Evolutionary conservation across 2,113 vertebrate genomes (phyloP).

Genomic region (Rynchops niger): DNA sequence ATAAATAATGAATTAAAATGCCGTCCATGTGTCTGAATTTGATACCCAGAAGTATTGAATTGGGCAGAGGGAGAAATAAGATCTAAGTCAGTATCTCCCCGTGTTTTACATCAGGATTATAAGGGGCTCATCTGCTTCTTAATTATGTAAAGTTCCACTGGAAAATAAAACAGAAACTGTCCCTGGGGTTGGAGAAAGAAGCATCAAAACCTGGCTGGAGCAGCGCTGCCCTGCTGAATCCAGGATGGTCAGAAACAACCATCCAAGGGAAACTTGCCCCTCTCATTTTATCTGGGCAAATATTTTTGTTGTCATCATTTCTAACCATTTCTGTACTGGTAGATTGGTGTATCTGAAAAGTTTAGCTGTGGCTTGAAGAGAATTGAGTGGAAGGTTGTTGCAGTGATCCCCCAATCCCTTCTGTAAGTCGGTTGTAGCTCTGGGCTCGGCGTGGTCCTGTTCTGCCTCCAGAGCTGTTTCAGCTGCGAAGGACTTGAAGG

Average conservation of each 20-base stretch:
- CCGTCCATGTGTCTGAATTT: not conserved
- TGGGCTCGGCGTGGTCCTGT: not conserved
- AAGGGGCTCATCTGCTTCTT: not conserved
- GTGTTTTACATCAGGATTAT: not conserved
- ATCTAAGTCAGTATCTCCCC: not conserved
- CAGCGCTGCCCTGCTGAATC: not conserved
- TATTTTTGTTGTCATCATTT: not conserved
- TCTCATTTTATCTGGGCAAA: not conserved
- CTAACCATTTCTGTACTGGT: not conserved
- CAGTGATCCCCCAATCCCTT: not conserved
- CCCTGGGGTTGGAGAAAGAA: not conserved
- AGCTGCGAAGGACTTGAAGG: not conserved
- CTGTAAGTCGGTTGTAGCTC: not conserved
- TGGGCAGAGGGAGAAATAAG: not conserved
- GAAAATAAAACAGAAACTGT: not conserved
- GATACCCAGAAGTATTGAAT: not conserved
- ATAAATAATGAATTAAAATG: conserved; percentile 51
- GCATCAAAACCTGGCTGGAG: not conserved
- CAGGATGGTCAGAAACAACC: not conserved
- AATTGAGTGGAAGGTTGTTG: accelerated
- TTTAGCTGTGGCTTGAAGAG: not conserved
- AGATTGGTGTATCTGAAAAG: not conserved
- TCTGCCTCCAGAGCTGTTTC: not conserved
- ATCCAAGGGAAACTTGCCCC: not conserved
- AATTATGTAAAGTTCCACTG: not conserved